Base-by-base conservation (phyloP, 1,140 invertebrate genomes). In the Bombus cullumanus region DNA sequence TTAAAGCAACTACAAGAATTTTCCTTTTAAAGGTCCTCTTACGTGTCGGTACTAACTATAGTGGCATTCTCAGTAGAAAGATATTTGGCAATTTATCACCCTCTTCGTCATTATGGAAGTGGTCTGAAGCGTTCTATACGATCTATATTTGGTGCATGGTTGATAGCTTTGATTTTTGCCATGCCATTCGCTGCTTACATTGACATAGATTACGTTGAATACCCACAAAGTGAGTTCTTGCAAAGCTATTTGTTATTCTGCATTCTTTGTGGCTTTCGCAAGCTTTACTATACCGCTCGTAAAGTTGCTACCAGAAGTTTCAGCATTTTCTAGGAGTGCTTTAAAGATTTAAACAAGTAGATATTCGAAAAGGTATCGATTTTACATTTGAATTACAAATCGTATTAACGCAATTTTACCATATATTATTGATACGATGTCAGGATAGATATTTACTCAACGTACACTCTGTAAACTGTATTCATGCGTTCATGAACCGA, bases 1-100 rank as follows among this genome's bases (percentile, higher is more conserved):
- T 34, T 1, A 8, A 39, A 28, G 10, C 8, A 18, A 72, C 10
- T 43, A 72, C 28, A 72, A 25, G 18, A 68, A 72, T 86, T 31
- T 43, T 5, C 53, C 72, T 80, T 68, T 84, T 81, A 22, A 86
- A 97, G 97, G 92, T 98, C 98, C 0, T 98, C 98, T 4, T 98
- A 98, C 93, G 98, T 98, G 0, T 98, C 98, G 0, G 98, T 99
- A 2, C 95, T 99, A 90, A 98, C 98, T 39, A 99, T 99, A 87
- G 97, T 98, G 28, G 97, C 97, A 37, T 98, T 98, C 94, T 98
- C 98, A 0, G 97, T 97, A 91, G 98, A 98, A 94, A 96, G 98
- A 68, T 99, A 99, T 95, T 93, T 99, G 47, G 98, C 98, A 28
- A 99, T 99, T 89, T 99, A 98, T 92, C 97, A 99, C 94, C 98